Evolutionary conservation across 2,888 invertebrate species (phyloP).

Genomic region (Mythimna albipuncta): DNA sequence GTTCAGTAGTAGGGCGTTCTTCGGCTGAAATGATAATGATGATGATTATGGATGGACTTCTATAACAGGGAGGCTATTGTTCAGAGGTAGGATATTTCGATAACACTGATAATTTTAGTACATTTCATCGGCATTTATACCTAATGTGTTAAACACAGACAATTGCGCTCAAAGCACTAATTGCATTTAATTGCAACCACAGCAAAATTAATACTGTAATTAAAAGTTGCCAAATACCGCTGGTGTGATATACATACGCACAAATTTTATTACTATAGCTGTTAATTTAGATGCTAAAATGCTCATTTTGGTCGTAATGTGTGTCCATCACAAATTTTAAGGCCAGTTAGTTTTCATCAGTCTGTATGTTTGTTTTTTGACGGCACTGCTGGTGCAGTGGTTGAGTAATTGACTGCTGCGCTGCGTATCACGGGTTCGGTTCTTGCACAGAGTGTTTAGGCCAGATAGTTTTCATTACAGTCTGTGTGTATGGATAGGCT

Average conservation of each 20-base stretch:
- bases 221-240: conserved; percentile 22
- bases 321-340: background rate
- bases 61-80: too few relatives aligned
- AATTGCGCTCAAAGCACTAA: conserved; percentile 21
- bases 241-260: background rate
- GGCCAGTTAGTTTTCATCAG: background rate
- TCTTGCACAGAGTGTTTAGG: too few relatives aligned
- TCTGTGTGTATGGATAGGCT: too few relatives aligned
- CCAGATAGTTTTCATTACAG: too few relatives aligned
- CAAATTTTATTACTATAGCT: background rate
- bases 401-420: too few relatives aligned
- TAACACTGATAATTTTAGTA: background rate
- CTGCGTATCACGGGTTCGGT: too few relatives aligned
- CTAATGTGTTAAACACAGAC: conserved; percentile 24
- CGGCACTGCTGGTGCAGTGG: too few relatives aligned
- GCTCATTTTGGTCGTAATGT: background rate
- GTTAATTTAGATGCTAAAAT: background rate
- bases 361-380: background rate
- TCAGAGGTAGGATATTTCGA: background rate
- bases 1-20: too few relatives aligned
- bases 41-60: too few relatives aligned
- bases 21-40: too few relatives aligned
- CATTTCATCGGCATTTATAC: conserved; percentile 8
- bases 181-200: conserved; percentile 33
- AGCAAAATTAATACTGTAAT: conserved; percentile 25